Conservation (phyloP, 2,888 invertebrate species). For the Scrobipalpa costella region DNA sequence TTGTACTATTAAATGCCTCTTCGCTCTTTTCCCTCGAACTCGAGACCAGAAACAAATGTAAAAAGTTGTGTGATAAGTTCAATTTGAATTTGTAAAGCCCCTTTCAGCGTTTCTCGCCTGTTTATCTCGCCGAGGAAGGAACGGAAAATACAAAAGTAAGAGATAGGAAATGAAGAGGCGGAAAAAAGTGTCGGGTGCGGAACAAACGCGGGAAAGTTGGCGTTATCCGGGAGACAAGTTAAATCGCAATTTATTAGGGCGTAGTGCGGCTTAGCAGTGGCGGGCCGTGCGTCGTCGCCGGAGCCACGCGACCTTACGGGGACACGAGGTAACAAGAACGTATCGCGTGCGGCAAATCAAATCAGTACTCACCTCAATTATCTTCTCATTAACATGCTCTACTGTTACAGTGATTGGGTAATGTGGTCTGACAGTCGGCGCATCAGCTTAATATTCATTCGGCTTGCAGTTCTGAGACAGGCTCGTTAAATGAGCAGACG, state of each 20-base stretch:
- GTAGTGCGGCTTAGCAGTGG: constrained; percentile 71
- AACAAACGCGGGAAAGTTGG: constrained; percentile 80
- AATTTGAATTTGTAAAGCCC: constrained; percentile 82
- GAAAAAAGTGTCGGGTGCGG: constrained; percentile 80
- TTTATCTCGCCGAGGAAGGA: constrained; percentile 78
- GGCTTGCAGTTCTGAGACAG: constrained; percentile 16
- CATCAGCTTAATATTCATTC: not conserved
- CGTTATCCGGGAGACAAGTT: constrained; percentile 81
- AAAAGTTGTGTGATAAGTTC: constrained; percentile 82
- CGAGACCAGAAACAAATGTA: constrained; percentile 81
- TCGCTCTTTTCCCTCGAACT: constrained; percentile 78
- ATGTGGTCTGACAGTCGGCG: constrained; percentile 26
- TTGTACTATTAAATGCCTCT: constrained; percentile 81
- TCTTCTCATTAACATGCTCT: not conserved
- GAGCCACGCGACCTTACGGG: constrained; percentile 6
- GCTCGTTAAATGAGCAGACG: constrained; percentile 19
- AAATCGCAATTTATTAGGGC: constrained; percentile 81
- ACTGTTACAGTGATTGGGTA: not conserved
- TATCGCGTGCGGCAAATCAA: not conserved
- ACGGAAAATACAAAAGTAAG: constrained; percentile 81
- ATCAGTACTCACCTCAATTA: not conserved
- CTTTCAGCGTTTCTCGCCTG: constrained; percentile 81
- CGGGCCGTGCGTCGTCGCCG: constrained; percentile 42
- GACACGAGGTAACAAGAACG: not conserved
- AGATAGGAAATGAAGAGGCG: constrained; percentile 82